Base-by-base conservation (phyloP, 2,113 vertebrate genomes). In the Thomomys bottae region DNA sequence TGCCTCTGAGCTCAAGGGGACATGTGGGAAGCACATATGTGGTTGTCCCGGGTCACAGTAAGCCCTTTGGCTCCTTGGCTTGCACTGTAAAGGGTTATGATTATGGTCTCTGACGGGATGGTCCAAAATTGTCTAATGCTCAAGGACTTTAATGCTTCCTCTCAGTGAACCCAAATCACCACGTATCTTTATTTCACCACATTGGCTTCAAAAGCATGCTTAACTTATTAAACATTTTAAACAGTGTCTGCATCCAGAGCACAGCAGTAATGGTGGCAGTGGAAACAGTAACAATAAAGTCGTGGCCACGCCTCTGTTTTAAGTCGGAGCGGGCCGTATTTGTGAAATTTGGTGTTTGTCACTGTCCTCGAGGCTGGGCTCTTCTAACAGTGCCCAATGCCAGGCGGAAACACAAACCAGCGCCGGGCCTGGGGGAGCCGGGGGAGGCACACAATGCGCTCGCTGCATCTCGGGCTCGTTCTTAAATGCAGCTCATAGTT, bases 371-470 rank as follows among this genome's bases (percentile, higher is more conserved):
- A 8, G 15, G 28, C 3, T 3, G 8, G 72, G 61, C 9, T 2
- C 20, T 17, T 23, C 77, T 76, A 23, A 32, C 32, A 11, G 3
- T 20, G 28, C 24, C 42, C n/a, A 57, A 40, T 42, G 54, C 36
- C 34, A 34, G 40, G 32, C 8, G 5, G 1, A 7, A 32, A 2
- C 49, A 11, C 17, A 15, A 54, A 54, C 49, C 38, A 8, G 7
- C 64, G 15, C 3, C 3, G 3, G 75, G 6, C 42, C 36, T 21
- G 54, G 54, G 8, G 2, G 6, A n/a, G 24, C 36, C 17, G 54
- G 54, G 8, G 2, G 6, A n/a, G 24, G 20, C 8, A 15, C 2
- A 4, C 1, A 32, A 3, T 1, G 0, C 15, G 10, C 0, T 8
- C 82, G 24, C 11, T 20, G 12, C 49, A 1, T 14, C 26, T 28